These are phyloP conservation scores for Sphecodes monilicornis DNA, from an alignment of 2,888 invertebrate genomes.

Conservation along the genomic window DNA sequence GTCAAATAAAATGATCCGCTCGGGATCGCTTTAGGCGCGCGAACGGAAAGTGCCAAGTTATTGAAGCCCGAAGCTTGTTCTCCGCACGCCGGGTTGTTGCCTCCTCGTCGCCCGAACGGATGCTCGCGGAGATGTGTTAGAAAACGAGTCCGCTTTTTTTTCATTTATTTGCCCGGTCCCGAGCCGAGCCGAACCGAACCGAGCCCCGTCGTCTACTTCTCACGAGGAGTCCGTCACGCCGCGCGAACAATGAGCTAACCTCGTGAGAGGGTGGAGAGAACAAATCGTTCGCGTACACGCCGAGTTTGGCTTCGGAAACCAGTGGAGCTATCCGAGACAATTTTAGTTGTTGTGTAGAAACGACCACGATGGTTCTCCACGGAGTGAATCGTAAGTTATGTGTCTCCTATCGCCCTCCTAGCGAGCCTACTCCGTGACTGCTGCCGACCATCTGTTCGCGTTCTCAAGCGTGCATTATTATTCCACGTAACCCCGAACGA, in stretches of 20 bases:
- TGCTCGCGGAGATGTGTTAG: conserved; percentile 50
- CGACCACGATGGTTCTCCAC: conserved; percentile 83
- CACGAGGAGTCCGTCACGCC: conserved; percentile 29
- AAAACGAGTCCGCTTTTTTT: conserved; percentile 28
- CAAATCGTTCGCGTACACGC: conserved; percentile 65
- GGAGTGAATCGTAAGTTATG: conserved; percentile 83
- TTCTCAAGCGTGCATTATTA: not conserved
- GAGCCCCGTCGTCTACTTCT: not conserved
- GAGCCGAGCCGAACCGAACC: not conserved
- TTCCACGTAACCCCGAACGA: not conserved
- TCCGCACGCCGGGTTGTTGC: conserved; percentile 1
- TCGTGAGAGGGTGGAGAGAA: conserved; percentile 58
- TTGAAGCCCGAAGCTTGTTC: not conserved
- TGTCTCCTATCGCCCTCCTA: conserved; percentile 57
- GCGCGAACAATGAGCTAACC: conserved; percentile 70
- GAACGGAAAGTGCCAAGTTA: conserved; percentile 29
- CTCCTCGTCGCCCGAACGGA: not conserved
- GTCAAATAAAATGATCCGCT: conserved; percentile 28
- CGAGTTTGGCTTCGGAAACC: conserved; percentile 58
- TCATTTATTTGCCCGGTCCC: conserved; percentile 9
- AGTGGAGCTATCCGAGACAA: conserved; percentile 69
- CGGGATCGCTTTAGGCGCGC: conserved; percentile 37
- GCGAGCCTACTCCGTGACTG: conserved; percentile 58
- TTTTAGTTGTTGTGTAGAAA: conserved; percentile 69
- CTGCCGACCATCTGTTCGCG: conserved; percentile 8